Base-by-base conservation (phyloP, 2,888 invertebrate species). In the Nephrotoma flavescens region DNA sequence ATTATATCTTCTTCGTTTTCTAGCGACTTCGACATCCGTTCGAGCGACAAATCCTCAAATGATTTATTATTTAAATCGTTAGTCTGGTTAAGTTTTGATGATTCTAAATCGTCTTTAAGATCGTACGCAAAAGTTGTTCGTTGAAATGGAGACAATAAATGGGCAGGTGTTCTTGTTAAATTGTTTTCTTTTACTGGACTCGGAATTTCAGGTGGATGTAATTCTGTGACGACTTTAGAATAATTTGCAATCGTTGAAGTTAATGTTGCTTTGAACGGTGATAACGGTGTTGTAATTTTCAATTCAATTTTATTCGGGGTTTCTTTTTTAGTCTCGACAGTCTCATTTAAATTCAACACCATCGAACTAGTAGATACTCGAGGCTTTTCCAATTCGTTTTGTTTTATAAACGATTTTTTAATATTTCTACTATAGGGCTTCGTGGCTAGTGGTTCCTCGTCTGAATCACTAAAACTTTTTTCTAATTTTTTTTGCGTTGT, bases 361-460 rank as follows among this genome's bases (percentile, higher is more conserved):
- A 9, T 31, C 15, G 71, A 71, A 71, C 71, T 71, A 31, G 71
- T 71, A 9, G 71, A 2, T 3, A 42, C 84, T 12, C 41, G 42
- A 42, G 31, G 42, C 15, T 41, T 41, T 42, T 84, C 84, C 15
- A 42, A 6, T 15, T 84, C 42, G 12, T 19, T 42, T 45, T 85
- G 85, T 45, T 85, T 85, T 15, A 45, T 15, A 9, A 44, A 19
- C 7, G 19, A 45, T 85, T 85, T 85, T 85, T 44, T 84, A 15
- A 84, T 42, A 42, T 84, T 84, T 19, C 45, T 85, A 31, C 19
- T 85, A 11, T 44, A 85, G 2, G 44, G 45, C 89, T 94, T 93
- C 87, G 92, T 92, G 31, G 93, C 94, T 86, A 95, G 89, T 9
- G 94, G 94, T 89, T 95, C 95, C 89, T 95, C 95, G 88, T 95